phyloP scores from a whole-genome alignment of 2,113 vertebrate genomes.

The Erythrocercus mccallii region DNA sequence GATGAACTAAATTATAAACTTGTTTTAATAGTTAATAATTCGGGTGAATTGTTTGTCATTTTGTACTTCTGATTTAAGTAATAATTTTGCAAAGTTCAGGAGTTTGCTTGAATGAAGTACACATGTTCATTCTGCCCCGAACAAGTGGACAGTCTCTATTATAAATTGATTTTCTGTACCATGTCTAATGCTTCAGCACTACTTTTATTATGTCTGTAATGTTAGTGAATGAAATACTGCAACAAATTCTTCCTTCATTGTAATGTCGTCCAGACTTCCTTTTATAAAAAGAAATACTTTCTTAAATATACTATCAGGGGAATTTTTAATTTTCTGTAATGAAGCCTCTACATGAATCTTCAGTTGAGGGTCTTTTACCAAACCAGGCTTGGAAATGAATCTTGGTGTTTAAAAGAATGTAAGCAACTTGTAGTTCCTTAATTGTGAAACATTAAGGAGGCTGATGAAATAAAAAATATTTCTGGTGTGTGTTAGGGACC shows the following conservation, averaged over 20 bases:
- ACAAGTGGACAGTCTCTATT: neutral
- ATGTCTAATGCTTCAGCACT: conserved; percentile 58
- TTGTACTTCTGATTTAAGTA: neutral
- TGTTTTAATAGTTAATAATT: conserved; percentile 11
- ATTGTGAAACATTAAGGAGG: conserved; percentile 34
- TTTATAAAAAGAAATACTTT: conserved; percentile 37
- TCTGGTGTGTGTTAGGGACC: conserved; percentile 22
- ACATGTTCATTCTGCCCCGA: neutral
- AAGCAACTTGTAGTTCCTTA: conserved; percentile 27
- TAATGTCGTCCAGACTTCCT: neutral
- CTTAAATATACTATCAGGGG: conserved; percentile 46
- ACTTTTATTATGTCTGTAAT: conserved; percentile 69
- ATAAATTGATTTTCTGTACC: conserved; percentile 40
- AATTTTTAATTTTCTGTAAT: conserved; percentile 61
- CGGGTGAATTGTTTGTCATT: conserved; percentile 15
- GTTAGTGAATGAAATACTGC: conserved; percentile 62
- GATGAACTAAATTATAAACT: neutral
- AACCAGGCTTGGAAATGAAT: conserved; percentile 8
- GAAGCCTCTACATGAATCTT: conserved; percentile 35
- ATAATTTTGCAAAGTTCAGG: conserved; percentile 10
- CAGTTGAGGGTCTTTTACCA: conserved; percentile 10
- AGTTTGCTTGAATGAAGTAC: neutral
- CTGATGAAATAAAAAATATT: conserved; percentile 31
- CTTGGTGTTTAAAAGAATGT: conserved; percentile 50
- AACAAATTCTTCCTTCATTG: conserved; percentile 65